Percentiles rank a stretch among this genome's conserved stretches.
Evolutionary conservation across 1,140 invertebrate genomes (phyloP).

Genomic region (Acromyrmex echinatior): DNA sequence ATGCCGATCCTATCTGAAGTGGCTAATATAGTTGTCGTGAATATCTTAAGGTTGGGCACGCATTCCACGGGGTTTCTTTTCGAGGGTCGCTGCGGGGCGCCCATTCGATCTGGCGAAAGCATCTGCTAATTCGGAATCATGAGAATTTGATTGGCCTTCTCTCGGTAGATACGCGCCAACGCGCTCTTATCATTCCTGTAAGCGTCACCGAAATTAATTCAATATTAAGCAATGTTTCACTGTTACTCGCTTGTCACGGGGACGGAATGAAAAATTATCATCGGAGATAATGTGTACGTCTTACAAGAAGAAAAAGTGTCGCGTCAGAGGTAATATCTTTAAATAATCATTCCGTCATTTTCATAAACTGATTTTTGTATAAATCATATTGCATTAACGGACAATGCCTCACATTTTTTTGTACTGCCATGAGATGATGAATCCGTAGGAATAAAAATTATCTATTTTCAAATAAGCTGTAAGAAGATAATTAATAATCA

Average conservation of each 20-base stretch:
- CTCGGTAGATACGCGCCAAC: slow-evolving; percentile 53
- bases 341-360: slow-evolving; percentile 6
- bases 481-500: neutral
- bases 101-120: slow-evolving; percentile 86
- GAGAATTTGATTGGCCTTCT: slow-evolving; percentile 86
- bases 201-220: slow-evolving; percentile 52
- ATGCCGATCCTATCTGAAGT: slow-evolving; percentile 86
- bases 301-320: neutral
- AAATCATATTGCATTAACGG: slow-evolving; percentile 1
- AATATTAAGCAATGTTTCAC: slow-evolving; percentile 1
- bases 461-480: neutral
- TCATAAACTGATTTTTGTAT: neutral
- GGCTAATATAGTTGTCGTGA: slow-evolving; percentile 87
- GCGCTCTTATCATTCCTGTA: slow-evolving; percentile 50
- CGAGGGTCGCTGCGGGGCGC: slow-evolving; percentile 84
- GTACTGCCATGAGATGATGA: neutral
- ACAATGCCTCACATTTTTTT: neutral
- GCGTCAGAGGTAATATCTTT: neutral
- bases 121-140: slow-evolving; percentile 88
- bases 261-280: slow-evolving; percentile 15
- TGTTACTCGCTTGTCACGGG: slow-evolving; percentile 7
- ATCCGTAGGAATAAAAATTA: neutral
- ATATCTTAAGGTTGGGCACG: slow-evolving; percentile 84
- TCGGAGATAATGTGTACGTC: neutral
- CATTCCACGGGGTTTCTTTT: slow-evolving; percentile 84